Evolutionary conservation across 1,140 invertebrate genomes (phyloP).

Genomic region (Rhizoglyphus robini): DNA sequence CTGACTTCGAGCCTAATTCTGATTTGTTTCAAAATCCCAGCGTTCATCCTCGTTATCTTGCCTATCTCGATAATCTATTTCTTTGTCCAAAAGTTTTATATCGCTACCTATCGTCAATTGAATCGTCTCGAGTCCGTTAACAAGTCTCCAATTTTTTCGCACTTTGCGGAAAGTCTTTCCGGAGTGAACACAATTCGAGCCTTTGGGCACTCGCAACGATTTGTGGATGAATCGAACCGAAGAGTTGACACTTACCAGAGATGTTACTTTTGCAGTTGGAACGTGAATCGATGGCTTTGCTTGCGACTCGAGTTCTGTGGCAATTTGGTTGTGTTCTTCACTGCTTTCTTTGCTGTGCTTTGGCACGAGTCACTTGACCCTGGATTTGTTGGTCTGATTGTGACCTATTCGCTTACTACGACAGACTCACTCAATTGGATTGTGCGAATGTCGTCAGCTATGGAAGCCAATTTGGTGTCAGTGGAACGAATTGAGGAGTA

Average conservation of each 20-base stretch:
- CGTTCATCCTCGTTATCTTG: conserved; percentile 41
- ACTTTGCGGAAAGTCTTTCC: conserved; percentile 42
- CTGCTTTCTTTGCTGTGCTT: conserved; percentile 72
- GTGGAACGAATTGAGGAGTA: conserved; percentile 97
- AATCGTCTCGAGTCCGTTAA: conserved; percentile 45
- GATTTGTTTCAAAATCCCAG: conserved; percentile 40
- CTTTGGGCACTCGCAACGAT: conserved; percentile 36
- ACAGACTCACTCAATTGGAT: conserved; percentile 92
- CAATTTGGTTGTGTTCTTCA: too few relatives aligned
- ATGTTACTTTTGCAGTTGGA: conserved; percentile 71
- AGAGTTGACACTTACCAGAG: conserved; percentile 75
- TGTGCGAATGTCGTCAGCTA: conserved; percentile 87
- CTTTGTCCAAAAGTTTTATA: conserved; percentile 35
- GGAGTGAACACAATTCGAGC: conserved; percentile 44
- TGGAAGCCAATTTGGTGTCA: conserved; percentile 94
- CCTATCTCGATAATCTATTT: conserved; percentile 44
- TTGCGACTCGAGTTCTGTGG: conserved; percentile 78
- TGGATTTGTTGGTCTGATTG: conserved; percentile 70
- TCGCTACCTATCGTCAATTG: conserved; percentile 58
- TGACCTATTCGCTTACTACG: conserved; percentile 76
- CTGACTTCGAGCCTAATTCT: conserved; percentile 40
- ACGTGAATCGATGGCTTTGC: conserved; percentile 76
- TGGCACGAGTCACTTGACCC: conserved; percentile 48
- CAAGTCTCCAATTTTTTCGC: conserved; percentile 41
- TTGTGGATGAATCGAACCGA: conserved; percentile 56